Evolutionary conservation across 2,888 invertebrate species (phyloP), one percentile per base, ranked within the genome.

Genomic region (Agrilus biguttatus): DNA sequence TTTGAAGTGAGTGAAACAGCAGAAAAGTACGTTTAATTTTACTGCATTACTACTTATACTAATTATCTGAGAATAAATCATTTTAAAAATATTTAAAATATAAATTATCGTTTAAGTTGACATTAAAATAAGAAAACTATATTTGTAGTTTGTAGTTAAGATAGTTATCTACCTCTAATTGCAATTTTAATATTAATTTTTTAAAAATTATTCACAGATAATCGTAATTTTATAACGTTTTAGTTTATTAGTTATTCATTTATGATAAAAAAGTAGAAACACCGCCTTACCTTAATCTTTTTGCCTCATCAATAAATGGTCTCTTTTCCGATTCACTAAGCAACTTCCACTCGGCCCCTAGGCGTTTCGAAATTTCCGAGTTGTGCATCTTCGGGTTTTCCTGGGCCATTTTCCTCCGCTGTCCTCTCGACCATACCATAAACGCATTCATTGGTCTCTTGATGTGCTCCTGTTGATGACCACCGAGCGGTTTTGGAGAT

Each of bases 361-460:
- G 72, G 49, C 89, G 68, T 63, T 90, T 90, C 44, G 84, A 85
- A 52, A 90, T 90, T 66, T 90, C 90, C 0, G 87, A 88, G 62
- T 90, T 90, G 69, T 90, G 90, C 89, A 90, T 90, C 67, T 90
- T 90, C 1, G 90, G 90, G 63, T 90, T 89, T 56, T 91, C 90
- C 61, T 89, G 89, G 1, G 90, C 90, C 84, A 91, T 91, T 69
- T 90, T 90, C 51, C 89, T 70, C 45, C 90, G 66, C 63, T 90
- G 89, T 6, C 87, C 88, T 32, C 90, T 69, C 2, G 88, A 88
- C 90, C 90, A 91, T 50, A 91, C 90, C 83, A 84, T 83, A 63
- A 83, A 83, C 10, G 83, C 83, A 63, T 84, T 84, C 83, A 84
- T 84, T 35, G 83, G 83, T 43, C 83, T 67, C 58, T 84, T 84